phyloP scores from a whole-genome alignment of 37 sponge, comb jelly and placozoan species.

The Geodia barretti region DNA sequence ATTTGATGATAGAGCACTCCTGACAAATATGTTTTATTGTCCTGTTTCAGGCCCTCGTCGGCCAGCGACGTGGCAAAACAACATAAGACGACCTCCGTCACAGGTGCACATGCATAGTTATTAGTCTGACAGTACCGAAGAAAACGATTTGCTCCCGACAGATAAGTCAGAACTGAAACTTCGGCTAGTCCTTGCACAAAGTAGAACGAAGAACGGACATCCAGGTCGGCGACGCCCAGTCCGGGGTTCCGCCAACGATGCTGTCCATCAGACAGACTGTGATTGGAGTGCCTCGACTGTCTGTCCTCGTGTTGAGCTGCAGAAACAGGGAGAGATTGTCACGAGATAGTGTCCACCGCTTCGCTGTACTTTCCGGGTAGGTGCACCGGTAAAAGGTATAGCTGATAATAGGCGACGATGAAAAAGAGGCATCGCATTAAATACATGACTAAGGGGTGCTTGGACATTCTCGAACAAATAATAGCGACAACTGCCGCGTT shows the following conservation, averaged over 20 bases:
- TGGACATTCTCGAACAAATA: too few relatives aligned
- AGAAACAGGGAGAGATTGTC: slow-evolving; percentile 11
- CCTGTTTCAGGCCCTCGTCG: too few relatives aligned
- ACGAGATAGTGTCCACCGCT: slow-evolving; percentile 20
- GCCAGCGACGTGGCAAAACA: too few relatives aligned
- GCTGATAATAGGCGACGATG: neutral
- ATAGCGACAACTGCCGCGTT: too few relatives aligned
- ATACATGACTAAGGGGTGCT: slow-evolving; percentile 6
- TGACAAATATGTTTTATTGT: too few relatives aligned
- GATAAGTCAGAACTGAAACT: too few relatives aligned
- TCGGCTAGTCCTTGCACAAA: slow-evolving; percentile 13
- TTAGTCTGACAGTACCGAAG: too few relatives aligned
- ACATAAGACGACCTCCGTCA: too few relatives aligned
- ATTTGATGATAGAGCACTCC: too few relatives aligned
- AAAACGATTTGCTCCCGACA: too few relatives aligned
- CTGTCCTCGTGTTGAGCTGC: slow-evolving; percentile 2
- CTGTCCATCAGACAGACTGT: neutral
- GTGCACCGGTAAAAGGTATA: neutral
- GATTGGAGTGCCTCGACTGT: neutral
- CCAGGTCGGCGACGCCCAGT: slow-evolving; percentile 40
- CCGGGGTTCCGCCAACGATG: neutral
- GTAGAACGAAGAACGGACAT: neutral
- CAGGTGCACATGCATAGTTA: too few relatives aligned
- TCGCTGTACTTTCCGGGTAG: slow-evolving; percentile 5
- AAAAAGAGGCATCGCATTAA: slow-evolving; percentile 21